Percentiles rank a stretch among this genome's conserved stretches.
Conservation (phyloP, 2,797 vertebrate species). For the Crocodylus rhombifer region DNA sequence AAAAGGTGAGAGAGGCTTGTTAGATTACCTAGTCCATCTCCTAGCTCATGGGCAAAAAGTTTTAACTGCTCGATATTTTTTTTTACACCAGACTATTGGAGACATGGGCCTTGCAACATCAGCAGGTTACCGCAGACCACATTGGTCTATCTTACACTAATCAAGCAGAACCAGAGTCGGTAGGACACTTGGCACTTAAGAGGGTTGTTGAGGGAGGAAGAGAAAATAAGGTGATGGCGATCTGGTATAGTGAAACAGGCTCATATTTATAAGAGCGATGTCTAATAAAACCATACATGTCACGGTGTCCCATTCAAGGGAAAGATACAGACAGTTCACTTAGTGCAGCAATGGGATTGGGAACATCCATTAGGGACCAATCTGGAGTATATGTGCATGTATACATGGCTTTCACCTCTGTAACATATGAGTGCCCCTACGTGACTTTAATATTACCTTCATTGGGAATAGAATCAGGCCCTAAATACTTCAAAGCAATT, state of each 20-base stretch:
- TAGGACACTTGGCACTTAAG: neutral
- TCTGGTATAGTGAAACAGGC: neutral
- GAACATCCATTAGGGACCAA: conserved; percentile 36
- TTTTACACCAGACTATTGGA: neutral
- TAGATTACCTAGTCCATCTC: neutral
- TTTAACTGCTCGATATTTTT: neutral
- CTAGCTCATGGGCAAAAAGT: neutral
- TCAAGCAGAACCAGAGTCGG: neutral
- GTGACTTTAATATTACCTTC: conserved; percentile 29
- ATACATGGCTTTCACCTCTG: conserved; percentile 21
- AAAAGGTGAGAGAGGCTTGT: neutral
- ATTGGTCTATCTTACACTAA: neutral
- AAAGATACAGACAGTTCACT: neutral
- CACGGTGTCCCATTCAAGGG: neutral
- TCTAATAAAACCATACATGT: neutral
- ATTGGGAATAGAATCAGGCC: conserved; percentile 27
- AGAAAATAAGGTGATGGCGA: neutral
- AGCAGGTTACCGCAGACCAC: neutral
- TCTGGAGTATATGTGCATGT: conserved; percentile 27
- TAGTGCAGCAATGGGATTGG: neutral
- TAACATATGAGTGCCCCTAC: neutral
- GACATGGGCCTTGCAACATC: neutral
- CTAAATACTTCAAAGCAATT: neutral
- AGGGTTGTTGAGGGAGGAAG: neutral
- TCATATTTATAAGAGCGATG: neutral